Base-by-base conservation (phyloP, 2,113 vertebrate species). In the Alectura lathami region DNA sequence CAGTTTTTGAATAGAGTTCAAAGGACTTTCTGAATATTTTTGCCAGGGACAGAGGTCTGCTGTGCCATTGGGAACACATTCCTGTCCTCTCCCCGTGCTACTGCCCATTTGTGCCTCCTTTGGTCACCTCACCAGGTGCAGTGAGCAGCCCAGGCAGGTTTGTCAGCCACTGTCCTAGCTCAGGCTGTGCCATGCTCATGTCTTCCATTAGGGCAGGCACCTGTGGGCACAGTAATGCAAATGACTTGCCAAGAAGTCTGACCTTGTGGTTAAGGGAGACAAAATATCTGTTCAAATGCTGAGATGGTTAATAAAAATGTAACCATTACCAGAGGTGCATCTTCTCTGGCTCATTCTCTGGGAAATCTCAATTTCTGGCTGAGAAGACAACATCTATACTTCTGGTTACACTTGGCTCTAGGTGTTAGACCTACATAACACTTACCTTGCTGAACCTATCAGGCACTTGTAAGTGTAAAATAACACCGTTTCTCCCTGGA, bases 61-160 rank as follows among this genome's bases (percentile, higher is more conserved):
- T 27, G 9, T 64, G 11, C 9, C 57, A 45, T 66, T 45, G 10
- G 4, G 3, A 51, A 2, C 12, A 3, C 4, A 36, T 59, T 29
- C 0, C 1, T 5, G 2, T 1, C 0, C 0, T 17, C 43, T 17
- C 2, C 11, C 9, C 8, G 17, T 8, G 12, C 6, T 18, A 32
- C 23, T 0, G 2, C 32, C 18, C 22, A 42, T 17, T n/a, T n/a
- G 4, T 79, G 7, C 16, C 59, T 62, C 17, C 16, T 82, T 68
- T 40, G 22, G 5, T 74, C 34, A 34, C 24, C 1, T 50, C 59
- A 24, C 2, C 21, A 60, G n/a, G n/a, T n/a, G n/a, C 17, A 53
- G 8, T 1, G 3, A 66, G 42, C 2, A 74, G 1, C 5, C 6
- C 23, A 57, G 10, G 7, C 10, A 69, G 7, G 11, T 29, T 80